Evolutionary conservation across 2,888 invertebrate species (phyloP), one percentile per base, ranked within the genome.

Genomic region (Sussaba pulchella): DNA sequence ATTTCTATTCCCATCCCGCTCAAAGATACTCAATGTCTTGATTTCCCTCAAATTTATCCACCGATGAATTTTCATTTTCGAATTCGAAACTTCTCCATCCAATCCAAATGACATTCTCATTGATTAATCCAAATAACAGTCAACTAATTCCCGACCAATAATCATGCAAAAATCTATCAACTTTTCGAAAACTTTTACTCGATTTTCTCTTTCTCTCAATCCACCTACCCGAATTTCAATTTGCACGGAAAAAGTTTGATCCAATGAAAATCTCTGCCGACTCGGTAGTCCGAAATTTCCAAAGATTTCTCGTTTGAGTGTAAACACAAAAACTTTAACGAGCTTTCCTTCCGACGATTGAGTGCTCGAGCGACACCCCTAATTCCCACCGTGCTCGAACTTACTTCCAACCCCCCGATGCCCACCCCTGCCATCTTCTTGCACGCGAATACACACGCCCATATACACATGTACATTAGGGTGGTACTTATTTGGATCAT

Each of bases 261-360:
- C 67, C 61, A 72, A 50, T 14, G 19, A 45, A 50, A 50, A 9
- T 24, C 41, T 66, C 24, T 14, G 4, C n/a, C n/a, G 3, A 64
- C 2, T 9, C 2, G 2, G 52, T 43, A 8, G 36, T 9, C 54
- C 54, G 50, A 12, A n/a, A 26, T 69, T 64, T 3, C 26, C 43
- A 67, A 71, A 61, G 61, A 75, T 75, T 80, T 75, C 45, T 39
- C 21, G 6, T 26, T 52, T 26, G 19, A 21, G 31, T 54, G 71
- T 75, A 54, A 80, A 70, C 61, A 76, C 59, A 47, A 76, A 59
- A 61, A 71, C 71, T 71, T 64, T 71, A 71, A 63, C 79, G 61
- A 70, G 70, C 74, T 80, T 80, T 45, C 26, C 45, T 39, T 45
- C 71, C 26, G 52, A 80, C 45, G 54, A 74, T 74, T 57, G 57